A percentile compares a stretch with the other conserved stretches of the same genome.
phyloP scores from a whole-genome alignment of 2,888 invertebrate genomes.

The Galeopsomyia nigrocyanea region DNA sequence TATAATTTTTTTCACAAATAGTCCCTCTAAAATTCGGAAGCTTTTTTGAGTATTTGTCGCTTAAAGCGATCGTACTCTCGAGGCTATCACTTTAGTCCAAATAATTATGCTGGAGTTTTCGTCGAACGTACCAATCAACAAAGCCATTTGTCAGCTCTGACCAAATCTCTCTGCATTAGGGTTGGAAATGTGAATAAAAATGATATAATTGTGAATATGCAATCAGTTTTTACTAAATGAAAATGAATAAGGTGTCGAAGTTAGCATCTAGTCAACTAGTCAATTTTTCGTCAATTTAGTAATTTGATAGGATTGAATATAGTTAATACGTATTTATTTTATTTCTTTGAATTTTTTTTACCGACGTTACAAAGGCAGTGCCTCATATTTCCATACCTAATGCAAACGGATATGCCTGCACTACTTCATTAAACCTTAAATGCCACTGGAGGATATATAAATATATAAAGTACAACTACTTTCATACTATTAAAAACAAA shows the following conservation, averaged over 20 bases:
- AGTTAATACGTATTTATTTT: conserved; percentile 28
- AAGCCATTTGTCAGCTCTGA: conserved; percentile 34
- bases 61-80: conserved; percentile 43
- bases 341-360: conserved; percentile 26
- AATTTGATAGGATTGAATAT: conserved; percentile 32
- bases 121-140: conserved; percentile 52
- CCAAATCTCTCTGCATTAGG: conserved; percentile 46
- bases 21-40: conserved; percentile 44
- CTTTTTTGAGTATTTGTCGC: conserved; percentile 42
- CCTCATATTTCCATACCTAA: conserved; percentile 46
- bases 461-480: conserved; percentile 64
- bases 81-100: conserved; percentile 50
- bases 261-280: conserved; percentile 34
- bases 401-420: conserved; percentile 43
- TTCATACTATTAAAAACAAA: conserved; percentile 62
- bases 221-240: conserved; percentile 42
- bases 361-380: conserved; percentile 21
- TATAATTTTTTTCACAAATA: conserved; percentile 41
- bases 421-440: conserved; percentile 38
- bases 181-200: conserved; percentile 44
- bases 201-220: conserved; percentile 36
- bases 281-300: conserved; percentile 43
- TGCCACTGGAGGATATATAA: conserved; percentile 26
- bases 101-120: conserved; percentile 58
- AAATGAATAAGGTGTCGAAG: conserved; percentile 12